Evolutionary conservation across 2,888 invertebrate genomes (phyloP).

Genomic region (Lepidocyrtinus sp.): DNA sequence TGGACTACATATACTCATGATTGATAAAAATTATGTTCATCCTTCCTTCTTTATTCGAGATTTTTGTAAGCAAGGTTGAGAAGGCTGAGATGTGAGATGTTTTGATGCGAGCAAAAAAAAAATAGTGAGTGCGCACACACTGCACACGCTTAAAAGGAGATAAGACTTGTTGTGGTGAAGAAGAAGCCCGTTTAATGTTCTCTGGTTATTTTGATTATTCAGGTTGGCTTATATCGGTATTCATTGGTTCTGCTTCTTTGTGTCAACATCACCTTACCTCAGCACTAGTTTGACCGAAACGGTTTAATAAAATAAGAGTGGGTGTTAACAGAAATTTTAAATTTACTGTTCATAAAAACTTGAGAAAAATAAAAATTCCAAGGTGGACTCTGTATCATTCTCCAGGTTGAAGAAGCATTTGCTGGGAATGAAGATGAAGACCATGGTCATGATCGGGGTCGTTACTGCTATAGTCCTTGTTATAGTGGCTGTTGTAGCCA

Average conservation of each 20-base stretch:
- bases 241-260: slow-evolving; percentile 12
- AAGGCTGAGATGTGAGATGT: no score
- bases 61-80: no score
- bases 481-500: slow-evolving; percentile 25
- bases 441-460: slow-evolving; percentile 41
- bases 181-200: no score
- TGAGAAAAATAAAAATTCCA: background rate
- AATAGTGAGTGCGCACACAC: no score
- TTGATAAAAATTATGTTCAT: no score
- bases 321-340: background rate
- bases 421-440: slow-evolving; percentile 51
- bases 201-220: no score
- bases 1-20: no score
- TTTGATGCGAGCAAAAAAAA: no score
- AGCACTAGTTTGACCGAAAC: background rate
- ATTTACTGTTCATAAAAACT: background rate
- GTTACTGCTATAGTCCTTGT: slow-evolving; percentile 27
- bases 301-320: background rate
- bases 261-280: slow-evolving; percentile 34
- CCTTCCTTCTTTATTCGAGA: no score
- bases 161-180: no score
- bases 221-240: no score
- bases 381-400: background rate
- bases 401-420: background rate
- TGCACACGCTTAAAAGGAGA: no score